Evolutionary conservation across 2,797 vertebrate genomes (phyloP).

Genomic region (Telmatherina bonti): DNA sequence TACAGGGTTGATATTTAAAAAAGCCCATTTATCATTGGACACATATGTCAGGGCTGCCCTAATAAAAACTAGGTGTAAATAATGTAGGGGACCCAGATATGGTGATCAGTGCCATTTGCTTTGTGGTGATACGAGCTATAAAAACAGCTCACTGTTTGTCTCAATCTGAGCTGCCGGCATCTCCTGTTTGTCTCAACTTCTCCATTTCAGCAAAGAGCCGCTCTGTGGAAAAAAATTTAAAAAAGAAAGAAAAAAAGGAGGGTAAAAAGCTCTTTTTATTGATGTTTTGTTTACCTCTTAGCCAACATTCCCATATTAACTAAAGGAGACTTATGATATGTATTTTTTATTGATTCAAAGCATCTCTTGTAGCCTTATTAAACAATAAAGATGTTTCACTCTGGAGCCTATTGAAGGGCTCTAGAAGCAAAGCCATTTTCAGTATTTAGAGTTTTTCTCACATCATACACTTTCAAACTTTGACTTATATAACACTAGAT

Average conservation of each 20-base stretch:
- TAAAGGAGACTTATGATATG: conserved; percentile 6
- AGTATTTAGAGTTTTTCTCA: too few relatives aligned
- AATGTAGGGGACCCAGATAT: conserved; percentile 67
- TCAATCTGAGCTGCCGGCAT: conserved; percentile 64
- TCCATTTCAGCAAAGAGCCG: conserved; percentile 23
- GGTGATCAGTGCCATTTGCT: conserved; percentile 62
- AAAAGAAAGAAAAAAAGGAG: conserved; percentile 28
- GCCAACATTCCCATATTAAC: not conserved
- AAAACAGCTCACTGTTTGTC: conserved; percentile 71
- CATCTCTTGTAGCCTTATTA: not conserved
- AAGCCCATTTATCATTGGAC: conserved; percentile 72
- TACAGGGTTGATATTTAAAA: conserved; percentile 45
- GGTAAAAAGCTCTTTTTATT: not conserved
- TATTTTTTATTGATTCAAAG: not conserved
- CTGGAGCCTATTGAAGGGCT: not conserved
- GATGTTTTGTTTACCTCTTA: conserved; percentile 13
- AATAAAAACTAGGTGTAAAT: conserved; percentile 82
- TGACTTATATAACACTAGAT: not conserved
- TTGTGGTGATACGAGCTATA: conserved; percentile 72
- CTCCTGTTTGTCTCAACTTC: conserved; percentile 36
- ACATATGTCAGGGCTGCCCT: conserved; percentile 76
- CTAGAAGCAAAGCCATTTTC: not conserved
- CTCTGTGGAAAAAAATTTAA: conserved; percentile 27
- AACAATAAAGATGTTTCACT: not conserved
- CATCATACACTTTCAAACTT: too few relatives aligned